Conservation (phyloP, 2,113 vertebrate genomes). For the Cephalopterus ornatus region DNA sequence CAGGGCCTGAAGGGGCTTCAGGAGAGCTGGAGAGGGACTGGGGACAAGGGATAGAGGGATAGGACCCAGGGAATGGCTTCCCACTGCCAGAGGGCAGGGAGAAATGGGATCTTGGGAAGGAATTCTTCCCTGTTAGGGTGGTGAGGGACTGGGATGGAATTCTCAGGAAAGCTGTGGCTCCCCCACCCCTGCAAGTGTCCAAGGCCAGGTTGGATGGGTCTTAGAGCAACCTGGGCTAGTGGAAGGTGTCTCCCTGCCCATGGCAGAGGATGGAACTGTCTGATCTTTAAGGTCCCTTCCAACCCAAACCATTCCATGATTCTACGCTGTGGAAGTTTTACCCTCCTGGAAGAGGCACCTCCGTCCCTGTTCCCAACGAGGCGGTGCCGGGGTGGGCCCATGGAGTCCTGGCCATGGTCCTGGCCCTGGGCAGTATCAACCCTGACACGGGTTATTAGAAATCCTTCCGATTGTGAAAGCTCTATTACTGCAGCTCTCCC, state of each 20-base stretch:
- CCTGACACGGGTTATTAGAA: slow-evolving; percentile 43
- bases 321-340: not conserved
- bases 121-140: accelerated
- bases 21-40: not conserved
- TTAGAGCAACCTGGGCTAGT: not conserved
- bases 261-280: no score
- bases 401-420: not conserved
- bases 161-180: not conserved
- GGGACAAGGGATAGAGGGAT: not conserved
- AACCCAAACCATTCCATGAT: not conserved
- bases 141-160: accelerated
- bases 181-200: not conserved
- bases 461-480: slow-evolving; percentile 31
- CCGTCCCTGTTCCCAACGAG: not conserved
- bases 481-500: slow-evolving; percentile 42
- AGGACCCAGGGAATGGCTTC: not conserved
- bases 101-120: accelerated
- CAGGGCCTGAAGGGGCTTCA: not conserved
- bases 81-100: not conserved
- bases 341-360: not conserved
- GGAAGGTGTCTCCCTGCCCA: not conserved
- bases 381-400: not conserved
- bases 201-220: accelerated
- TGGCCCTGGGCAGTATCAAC: not conserved
- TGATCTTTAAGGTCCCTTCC: not conserved